These are phyloP conservation scores for Onychorhynchus coronatus DNA, from an alignment of 2,113 vertebrate species.

Conservation along the genomic window DNA sequence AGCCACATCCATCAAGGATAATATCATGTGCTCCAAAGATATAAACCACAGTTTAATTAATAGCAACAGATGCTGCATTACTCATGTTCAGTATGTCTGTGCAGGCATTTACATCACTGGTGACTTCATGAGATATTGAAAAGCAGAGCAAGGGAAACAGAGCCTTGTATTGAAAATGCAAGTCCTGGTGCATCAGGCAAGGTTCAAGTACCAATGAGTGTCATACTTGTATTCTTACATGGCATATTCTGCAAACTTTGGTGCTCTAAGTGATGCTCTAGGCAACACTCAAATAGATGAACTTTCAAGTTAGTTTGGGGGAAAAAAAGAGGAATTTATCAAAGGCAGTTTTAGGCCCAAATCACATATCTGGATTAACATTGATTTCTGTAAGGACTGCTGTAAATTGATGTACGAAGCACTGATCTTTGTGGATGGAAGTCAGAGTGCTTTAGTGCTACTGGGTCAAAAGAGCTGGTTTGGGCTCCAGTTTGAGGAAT, in stretches of 20 bases:
- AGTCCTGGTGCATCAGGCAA: not conserved
- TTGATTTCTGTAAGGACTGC: not conserved
- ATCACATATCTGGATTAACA: not conserved
- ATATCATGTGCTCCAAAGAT: not conserved
- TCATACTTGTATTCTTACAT: not conserved
- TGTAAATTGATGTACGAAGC: not conserved
- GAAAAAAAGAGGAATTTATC: not conserved
- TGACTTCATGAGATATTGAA: not conserved
- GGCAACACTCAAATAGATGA: not conserved
- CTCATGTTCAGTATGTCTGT: not conserved
- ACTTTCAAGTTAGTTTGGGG: not conserved
- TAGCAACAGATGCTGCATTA: conserved; percentile 18
- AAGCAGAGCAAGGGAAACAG: not conserved
- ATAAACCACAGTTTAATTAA: conserved; percentile 18
- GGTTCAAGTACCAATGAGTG: not conserved
- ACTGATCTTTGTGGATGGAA: not conserved
- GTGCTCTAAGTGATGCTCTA: not conserved
- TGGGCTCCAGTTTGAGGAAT: not conserved
- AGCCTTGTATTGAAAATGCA: not conserved
- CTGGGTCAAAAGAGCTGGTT: not conserved
- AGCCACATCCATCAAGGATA: not conserved
- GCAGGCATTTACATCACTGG: not conserved
- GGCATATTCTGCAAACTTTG: not conserved
- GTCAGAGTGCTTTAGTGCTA: not conserved
- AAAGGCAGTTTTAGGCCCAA: not conserved